These are phyloP conservation scores for Machaerirhynchus nigripectus DNA, from an alignment of 2,113 vertebrate genomes.

Conservation along the genomic window DNA sequence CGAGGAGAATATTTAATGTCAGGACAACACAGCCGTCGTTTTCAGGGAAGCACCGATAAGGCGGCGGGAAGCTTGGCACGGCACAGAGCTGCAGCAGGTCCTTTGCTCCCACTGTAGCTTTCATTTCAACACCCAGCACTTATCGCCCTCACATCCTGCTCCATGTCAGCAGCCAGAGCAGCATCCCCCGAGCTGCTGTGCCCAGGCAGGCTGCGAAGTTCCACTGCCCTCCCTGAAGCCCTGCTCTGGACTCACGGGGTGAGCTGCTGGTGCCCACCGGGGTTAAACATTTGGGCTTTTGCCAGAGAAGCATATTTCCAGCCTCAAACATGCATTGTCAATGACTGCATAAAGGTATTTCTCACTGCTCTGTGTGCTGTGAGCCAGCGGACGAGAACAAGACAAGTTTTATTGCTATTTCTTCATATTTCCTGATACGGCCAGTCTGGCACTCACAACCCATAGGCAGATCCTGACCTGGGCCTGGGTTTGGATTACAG, in stretches of 20 bases:
- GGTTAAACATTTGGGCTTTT: conserved; percentile 6
- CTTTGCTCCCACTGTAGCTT: background rate
- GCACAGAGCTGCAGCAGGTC: background rate
- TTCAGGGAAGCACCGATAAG: background rate
- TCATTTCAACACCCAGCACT: background rate
- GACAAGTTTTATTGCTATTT: conserved; percentile 34
- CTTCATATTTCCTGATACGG: conserved; percentile 51
- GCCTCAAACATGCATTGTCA: conserved; percentile 2
- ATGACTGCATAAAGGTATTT: conserved; percentile 4
- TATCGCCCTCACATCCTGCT: background rate
- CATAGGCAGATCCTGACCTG: background rate
- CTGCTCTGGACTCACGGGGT: background rate
- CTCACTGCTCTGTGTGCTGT: background rate
- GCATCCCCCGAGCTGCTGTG: background rate
- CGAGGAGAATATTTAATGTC: background rate
- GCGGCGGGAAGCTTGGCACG: background rate
- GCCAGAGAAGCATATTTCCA: conserved; percentile 15
- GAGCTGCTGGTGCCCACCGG: background rate
- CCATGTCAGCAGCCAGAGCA: accelerated
- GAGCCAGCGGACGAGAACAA: background rate
- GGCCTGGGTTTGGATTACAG: conserved; percentile 36
- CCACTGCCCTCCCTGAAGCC: background rate
- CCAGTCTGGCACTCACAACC: conserved; percentile 9
- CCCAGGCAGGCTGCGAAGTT: background rate
- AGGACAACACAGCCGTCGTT: background rate